phyloP scores from a whole-genome alignment of 2,113 vertebrate genomes.

The Rostratula benghalensis region DNA sequence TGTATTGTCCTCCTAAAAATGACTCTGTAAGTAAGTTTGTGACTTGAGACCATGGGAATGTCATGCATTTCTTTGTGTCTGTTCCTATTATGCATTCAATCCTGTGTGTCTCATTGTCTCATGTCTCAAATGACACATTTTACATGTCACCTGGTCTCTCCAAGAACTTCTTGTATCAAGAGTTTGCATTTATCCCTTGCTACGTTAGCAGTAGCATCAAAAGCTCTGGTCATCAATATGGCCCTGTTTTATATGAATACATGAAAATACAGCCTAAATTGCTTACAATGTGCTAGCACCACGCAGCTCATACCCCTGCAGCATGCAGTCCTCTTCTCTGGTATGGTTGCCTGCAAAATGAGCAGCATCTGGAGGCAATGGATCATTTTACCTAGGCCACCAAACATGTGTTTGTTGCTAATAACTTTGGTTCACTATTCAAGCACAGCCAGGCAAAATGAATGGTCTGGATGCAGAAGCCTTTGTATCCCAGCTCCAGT shows the following conservation, averaged over 20 bases:
- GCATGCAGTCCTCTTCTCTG: background rate
- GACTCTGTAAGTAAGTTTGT: background rate
- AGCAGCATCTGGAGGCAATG: slow-evolving; percentile 24
- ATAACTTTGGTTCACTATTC: slow-evolving; percentile 11
- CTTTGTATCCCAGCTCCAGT: background rate
- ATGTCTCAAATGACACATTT: background rate
- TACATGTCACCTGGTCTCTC: background rate
- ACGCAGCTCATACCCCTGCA: background rate
- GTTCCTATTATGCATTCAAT: background rate
- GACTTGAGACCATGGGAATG: background rate
- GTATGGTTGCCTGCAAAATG: background rate
- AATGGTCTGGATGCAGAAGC: slow-evolving; percentile 13
- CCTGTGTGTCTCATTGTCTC: background rate
- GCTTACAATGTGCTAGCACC: background rate
- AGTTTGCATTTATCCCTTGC: background rate
- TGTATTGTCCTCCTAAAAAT: background rate
- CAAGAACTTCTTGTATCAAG: background rate
- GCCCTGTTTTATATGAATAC: background rate
- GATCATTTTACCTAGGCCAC: slow-evolving; percentile 43
- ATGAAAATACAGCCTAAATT: background rate
- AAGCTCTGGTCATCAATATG: background rate
- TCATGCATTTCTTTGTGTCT: background rate
- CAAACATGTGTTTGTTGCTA: slow-evolving; percentile 34
- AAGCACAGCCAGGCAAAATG: background rate
- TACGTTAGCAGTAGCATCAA: background rate